Conservation (phyloP, 2,888 invertebrate species). For the Brachyptera risi region DNA sequence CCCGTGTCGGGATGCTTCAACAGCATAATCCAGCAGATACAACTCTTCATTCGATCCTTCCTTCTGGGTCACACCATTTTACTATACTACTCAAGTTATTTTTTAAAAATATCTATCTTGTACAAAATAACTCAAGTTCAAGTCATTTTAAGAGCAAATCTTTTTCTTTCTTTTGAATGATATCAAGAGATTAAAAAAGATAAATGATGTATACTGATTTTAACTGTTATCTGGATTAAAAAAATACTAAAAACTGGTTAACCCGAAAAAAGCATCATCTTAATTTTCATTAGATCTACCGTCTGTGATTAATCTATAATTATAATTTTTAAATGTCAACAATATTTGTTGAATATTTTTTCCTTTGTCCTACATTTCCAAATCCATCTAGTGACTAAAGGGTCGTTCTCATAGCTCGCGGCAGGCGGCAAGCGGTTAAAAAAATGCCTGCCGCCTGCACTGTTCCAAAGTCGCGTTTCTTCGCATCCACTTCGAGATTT, state of each 20-base stretch:
- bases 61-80: slow-evolving; percentile 15
- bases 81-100: slow-evolving; percentile 2
- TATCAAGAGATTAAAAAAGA: slow-evolving; percentile 2
- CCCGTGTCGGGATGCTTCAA: not conserved
- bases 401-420: too few species aligned
- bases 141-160: slow-evolving; percentile 15
- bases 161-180: not conserved
- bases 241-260: not conserved
- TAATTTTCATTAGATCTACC: too few species aligned
- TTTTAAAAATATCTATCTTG: slow-evolving; percentile 12
- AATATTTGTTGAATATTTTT: too few species aligned
- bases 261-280: not conserved
- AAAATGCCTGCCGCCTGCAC: too few species aligned
- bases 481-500: too few species aligned
- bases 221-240: slow-evolving; percentile 12
- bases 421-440: too few species aligned
- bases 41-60: slow-evolving; percentile 10
- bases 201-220: slow-evolving; percentile 8
- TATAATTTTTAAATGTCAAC: too few species aligned
- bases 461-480: too few species aligned
- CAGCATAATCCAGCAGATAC: not conserved
- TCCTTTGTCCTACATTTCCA: too few species aligned
- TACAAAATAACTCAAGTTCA: slow-evolving; percentile 16
- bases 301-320: too few species aligned
- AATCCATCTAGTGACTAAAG: too few species aligned